phyloP scores from a whole-genome alignment of 1,140 invertebrate genomes.

The Laupala kohalensis region DNA sequence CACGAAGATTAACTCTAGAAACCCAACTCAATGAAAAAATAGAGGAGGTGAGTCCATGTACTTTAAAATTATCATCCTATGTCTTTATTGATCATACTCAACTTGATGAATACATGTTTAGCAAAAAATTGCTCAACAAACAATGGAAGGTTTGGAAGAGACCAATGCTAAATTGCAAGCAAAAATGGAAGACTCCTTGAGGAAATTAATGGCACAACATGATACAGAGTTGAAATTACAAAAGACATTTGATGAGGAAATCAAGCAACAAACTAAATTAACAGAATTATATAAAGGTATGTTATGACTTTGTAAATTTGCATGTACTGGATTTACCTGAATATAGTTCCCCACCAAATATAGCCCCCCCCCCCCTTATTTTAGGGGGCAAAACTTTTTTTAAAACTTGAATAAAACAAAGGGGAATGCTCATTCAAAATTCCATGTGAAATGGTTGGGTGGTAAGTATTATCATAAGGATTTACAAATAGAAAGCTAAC shows the following conservation, averaged over 20 bases:
- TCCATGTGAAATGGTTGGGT: too few relatives aligned
- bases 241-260: constrained; percentile 69
- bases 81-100: neutral
- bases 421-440: too few relatives aligned
- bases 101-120: neutral
- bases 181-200: constrained; percentile 36
- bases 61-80: neutral
- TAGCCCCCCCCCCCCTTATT: too few relatives aligned
- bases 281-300: constrained; percentile 65
- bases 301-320: neutral
- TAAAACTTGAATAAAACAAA: too few relatives aligned
- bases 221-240: constrained; percentile 41
- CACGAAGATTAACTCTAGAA: constrained; percentile 56
- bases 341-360: too few relatives aligned
- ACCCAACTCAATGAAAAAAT: constrained; percentile 60
- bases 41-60: constrained; percentile 50
- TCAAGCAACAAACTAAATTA: constrained; percentile 71
- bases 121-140: constrained; percentile 5
- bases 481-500: too few relatives aligned
- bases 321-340: too few relatives aligned
- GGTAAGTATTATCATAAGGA: too few relatives aligned
- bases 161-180: constrained; percentile 16
- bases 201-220: neutral
- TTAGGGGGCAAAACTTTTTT: too few relatives aligned
- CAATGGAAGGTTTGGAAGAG: neutral